These are phyloP conservation scores for Tridacna crocea DNA, from an alignment of 2,888 invertebrate genomes.

Conservation along the genomic window DNA sequence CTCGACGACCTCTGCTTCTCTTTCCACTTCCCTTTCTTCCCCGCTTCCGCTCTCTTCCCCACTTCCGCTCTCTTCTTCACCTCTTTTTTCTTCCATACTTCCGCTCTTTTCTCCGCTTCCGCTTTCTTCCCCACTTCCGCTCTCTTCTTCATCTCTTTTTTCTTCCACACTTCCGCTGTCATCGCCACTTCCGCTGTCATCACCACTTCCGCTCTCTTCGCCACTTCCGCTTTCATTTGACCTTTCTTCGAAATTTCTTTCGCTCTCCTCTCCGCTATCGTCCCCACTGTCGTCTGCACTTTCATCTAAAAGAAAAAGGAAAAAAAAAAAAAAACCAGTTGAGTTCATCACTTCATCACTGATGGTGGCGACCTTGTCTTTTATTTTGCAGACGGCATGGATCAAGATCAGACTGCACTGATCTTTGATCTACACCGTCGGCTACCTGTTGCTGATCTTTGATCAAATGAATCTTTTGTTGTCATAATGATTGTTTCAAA, in stretches of 20 bases:
- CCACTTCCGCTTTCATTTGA: constrained; percentile 23
- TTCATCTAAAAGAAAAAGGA: no score
- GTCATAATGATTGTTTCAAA: no score
- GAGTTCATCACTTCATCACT: no score
- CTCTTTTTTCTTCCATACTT: not conserved
- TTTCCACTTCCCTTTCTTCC: not conserved
- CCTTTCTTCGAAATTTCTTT: not conserved
- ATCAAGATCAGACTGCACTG: no score
- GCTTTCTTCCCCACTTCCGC: constrained; percentile 19
- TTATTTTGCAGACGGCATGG: no score
- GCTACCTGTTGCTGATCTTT: no score
- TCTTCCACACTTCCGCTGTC: not conserved
- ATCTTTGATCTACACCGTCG: no score
- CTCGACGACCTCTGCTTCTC: constrained; percentile 1
- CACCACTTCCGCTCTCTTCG: not conserved
- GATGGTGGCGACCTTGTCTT: no score
- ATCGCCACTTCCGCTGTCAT: not conserved
- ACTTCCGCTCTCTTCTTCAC: not conserved
- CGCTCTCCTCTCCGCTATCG: no score
- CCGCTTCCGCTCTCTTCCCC: not conserved
- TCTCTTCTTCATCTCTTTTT: constrained; percentile 2
- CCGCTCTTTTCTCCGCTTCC: constrained; percentile 19
- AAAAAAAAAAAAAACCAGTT: no score
- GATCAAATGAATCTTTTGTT: no score
- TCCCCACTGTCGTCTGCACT: no score